phyloP scores from a whole-genome alignment of 2,113 vertebrate genomes.

The Tenebrosternarchus preto region DNA sequence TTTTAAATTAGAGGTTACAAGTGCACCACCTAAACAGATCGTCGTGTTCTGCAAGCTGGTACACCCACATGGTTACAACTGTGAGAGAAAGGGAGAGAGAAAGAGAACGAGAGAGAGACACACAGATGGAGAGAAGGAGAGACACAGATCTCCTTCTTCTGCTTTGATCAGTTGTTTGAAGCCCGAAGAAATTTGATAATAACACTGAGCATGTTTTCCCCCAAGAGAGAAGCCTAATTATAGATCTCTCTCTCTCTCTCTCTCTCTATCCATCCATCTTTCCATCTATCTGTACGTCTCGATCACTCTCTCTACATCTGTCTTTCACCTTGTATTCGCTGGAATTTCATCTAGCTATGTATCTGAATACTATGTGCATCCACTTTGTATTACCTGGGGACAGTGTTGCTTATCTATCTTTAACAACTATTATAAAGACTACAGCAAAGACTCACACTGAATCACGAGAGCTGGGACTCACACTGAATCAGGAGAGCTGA shows the following conservation, averaged over 20 bases:
- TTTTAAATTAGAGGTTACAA: no score
- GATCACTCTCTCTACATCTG: conserved; percentile 17
- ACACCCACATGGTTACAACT: no score
- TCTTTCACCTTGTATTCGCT: conserved; percentile 53
- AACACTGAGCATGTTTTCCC: conserved; percentile 69
- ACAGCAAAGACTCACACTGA: conserved; percentile 40
- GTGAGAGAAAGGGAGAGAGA: neutral
- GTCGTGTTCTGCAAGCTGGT: no score
- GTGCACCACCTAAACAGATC: no score
- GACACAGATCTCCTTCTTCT: conserved; percentile 40
- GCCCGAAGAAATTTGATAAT: conserved; percentile 71
- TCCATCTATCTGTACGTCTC: neutral
- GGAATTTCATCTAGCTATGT: conserved; percentile 67
- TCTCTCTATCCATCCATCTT: conserved; percentile 24
- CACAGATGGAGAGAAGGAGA: conserved; percentile 25
- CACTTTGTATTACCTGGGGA: conserved; percentile 72
- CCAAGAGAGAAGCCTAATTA: conserved; percentile 64
- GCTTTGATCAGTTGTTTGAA: conserved; percentile 67
- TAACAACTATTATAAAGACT: conserved; percentile 64
- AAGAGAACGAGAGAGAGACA: neutral
- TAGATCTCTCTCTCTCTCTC: conserved; percentile 56
- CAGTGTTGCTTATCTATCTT: conserved; percentile 56
- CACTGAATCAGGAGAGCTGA: neutral
- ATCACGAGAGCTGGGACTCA: conserved; percentile 36
- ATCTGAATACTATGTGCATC: conserved; percentile 67